Evolutionary conservation across 2,113 vertebrate species (phyloP).

Genomic region (Panurus biarmicus): DNA sequence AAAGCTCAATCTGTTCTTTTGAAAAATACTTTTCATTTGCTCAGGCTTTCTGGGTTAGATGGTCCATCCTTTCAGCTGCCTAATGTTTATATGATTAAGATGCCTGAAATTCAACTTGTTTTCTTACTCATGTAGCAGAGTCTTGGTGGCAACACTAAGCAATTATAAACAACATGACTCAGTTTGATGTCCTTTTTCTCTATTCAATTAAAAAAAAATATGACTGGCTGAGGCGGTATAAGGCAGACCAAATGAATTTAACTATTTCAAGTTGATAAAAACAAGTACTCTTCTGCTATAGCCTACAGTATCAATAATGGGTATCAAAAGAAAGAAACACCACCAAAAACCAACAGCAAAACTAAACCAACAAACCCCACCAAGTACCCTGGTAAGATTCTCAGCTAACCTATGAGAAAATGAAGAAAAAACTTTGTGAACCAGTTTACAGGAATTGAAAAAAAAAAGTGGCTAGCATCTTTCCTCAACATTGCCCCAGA

Average conservation of each 20-base stretch:
- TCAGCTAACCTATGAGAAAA: background rate
- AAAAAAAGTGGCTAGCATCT: background rate
- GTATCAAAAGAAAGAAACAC: accelerated
- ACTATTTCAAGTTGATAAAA: background rate
- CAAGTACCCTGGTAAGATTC: background rate
- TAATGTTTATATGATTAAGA: background rate
- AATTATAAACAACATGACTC: background rate
- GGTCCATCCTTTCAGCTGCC: background rate
- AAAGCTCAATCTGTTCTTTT: background rate
- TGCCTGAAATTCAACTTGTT: background rate
- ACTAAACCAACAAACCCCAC: accelerated
- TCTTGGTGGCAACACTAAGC: background rate
- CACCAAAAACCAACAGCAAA: background rate
- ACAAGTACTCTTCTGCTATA: background rate
- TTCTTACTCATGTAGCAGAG: background rate
- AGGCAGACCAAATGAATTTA: background rate
- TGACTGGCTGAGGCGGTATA: background rate
- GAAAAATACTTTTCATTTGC: background rate
- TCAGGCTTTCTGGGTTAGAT: background rate
- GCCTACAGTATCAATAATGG: background rate
- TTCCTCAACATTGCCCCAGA: background rate
- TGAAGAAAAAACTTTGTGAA: background rate
- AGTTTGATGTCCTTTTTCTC: background rate
- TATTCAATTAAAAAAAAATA: background rate
- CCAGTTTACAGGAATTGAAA: background rate